Base-by-base conservation (phyloP, 2,888 invertebrate genomes). In the Smittia sp. region DNA sequence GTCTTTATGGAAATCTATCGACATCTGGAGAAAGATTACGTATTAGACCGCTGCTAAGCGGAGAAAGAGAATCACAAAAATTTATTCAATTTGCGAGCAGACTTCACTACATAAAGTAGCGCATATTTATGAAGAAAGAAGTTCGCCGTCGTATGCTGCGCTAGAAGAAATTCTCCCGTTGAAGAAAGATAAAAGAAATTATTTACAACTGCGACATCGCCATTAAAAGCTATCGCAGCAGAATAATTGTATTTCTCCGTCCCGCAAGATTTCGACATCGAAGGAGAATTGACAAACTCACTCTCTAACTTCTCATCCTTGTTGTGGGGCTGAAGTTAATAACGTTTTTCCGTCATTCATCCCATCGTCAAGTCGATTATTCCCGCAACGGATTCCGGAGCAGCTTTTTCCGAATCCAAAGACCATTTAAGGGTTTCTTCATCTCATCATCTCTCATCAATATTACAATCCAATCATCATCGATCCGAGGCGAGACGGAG, bases 171-270 rank as follows among this genome's bases (percentile, higher is more conserved):
- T 27, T 25, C 24, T 27, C 13, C 25, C 63, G 1, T 27, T 63
- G n/a, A 63, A n/a, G 38, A 72, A 62, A 72, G 58, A 72, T 72
- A 54, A 72, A 62, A 72, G 72, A 72, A 72, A 72, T 72, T 72
- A 72, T 72, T 72, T 72, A 72, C 72, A 72, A 72, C 72, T 72
- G 72, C 62, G 72, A 72, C 72, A 62, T 32, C 27, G 62, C 54
- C 39, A 72, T 72, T 72, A 72, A 72, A 72, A 69, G 52, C 68
- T 54, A 54, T 69, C 69, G 41, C 69, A 69, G 54, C 54, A 52
- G 20, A 69, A 69, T 69, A 69, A 69, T 69, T 69, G 52, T 39
- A n/a, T 54, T 69, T 54, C 41, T 25, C 41, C 27, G 1, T 63
- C 27, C n/a, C 27, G 63, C 63, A 63, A 58, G n/a, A 58, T 58